These are phyloP conservation scores for Steinernema hermaphroditum DNA, from an alignment of 2,888 invertebrate species.

Conservation along the genomic window DNA sequence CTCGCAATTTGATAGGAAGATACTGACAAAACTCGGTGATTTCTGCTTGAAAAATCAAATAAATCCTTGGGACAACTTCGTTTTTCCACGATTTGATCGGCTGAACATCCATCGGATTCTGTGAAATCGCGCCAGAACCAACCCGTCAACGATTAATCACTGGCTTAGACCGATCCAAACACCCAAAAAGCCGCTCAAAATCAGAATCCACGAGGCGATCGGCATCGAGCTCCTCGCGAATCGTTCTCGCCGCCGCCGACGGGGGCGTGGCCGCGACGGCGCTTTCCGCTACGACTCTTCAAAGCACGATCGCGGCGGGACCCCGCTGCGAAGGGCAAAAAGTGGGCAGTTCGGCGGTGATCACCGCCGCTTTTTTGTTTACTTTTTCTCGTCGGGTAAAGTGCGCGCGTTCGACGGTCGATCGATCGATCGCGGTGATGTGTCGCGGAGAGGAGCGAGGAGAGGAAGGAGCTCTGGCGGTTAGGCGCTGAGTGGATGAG, in stretches of 20 bases:
- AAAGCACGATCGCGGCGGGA: constrained; percentile 28
- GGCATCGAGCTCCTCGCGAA: background rate
- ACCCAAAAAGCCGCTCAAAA: background rate
- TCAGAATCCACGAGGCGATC: constrained; percentile 10
- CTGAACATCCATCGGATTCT: too few species aligned
- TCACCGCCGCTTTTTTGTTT: constrained; percentile 13
- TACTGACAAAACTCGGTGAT: too few species aligned
- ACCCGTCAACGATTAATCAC: too few species aligned
- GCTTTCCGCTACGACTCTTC: constrained; percentile 20
- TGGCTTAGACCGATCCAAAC: background rate
- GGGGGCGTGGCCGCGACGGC: background rate
- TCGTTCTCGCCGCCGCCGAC: background rate
- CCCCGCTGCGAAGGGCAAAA: background rate
- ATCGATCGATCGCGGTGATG: background rate
- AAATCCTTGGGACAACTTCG: too few species aligned
- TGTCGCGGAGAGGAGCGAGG: background rate
- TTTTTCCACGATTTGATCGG: too few species aligned
- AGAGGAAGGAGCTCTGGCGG: too few species aligned
- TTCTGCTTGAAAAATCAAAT: too few species aligned
- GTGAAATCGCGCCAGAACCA: too few species aligned
- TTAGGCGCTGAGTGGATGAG: too few species aligned
- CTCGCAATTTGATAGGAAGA: too few species aligned
- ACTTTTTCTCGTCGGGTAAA: constrained; percentile 21
- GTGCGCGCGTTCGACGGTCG: constrained; percentile 16
- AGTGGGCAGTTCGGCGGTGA: constrained; percentile 20